Evolutionary conservation across 2,113 vertebrate genomes (phyloP).

Genomic region (Thalassoma bifasciatum): DNA sequence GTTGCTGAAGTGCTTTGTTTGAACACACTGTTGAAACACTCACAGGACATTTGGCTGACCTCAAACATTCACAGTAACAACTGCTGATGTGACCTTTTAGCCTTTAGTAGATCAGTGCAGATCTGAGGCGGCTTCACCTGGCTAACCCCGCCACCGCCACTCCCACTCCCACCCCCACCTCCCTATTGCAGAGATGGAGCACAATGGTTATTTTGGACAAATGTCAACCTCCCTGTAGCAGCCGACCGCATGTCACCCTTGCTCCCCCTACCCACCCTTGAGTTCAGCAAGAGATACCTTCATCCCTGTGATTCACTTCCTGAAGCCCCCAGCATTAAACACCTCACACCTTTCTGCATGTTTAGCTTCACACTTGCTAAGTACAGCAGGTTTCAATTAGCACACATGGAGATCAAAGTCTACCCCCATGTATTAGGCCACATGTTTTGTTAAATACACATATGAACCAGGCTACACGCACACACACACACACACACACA

Average conservation of each 20-base stretch:
- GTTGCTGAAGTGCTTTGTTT: constrained; percentile 28
- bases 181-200: constrained; percentile 13
- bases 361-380: constrained; percentile 29
- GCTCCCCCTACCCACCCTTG: background rate
- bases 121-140: constrained; percentile 58
- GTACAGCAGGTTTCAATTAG: constrained; percentile 41
- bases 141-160: constrained; percentile 20
- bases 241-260: constrained; percentile 19
- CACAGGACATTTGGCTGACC: constrained; percentile 41
- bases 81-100: constrained; percentile 58
- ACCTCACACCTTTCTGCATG: constrained; percentile 19
- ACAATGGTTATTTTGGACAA: constrained; percentile 55
- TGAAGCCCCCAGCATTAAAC: constrained; percentile 32
- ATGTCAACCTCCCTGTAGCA: constrained; percentile 45
- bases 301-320: constrained; percentile 18
- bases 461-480: background rate
- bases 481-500: background rate
- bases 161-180: background rate
- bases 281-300: constrained; percentile 21
- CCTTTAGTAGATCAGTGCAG: constrained; percentile 33
- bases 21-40: constrained; percentile 38
- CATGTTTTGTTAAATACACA: background rate
- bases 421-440: background rate
- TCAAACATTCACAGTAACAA: constrained; percentile 32
- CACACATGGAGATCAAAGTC: constrained; percentile 3